A percentile compares a stretch with the other conserved stretches of the same genome.
Conservation (phyloP, 2,113 vertebrate genomes). For the Narcine bancroftii region DNA sequence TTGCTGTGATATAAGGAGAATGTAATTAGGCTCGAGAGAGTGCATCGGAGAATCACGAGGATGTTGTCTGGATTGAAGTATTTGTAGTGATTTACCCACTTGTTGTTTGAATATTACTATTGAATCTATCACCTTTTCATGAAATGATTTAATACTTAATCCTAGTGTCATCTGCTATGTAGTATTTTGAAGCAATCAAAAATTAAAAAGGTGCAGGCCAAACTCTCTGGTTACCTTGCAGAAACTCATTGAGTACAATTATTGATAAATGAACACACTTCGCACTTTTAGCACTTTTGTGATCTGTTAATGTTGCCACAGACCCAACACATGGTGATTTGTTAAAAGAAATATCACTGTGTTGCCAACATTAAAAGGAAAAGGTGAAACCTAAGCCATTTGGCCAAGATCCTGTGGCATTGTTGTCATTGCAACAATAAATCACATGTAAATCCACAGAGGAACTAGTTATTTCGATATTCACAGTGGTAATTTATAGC, state of each 20-base stretch:
- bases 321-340: not conserved
- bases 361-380: not conserved
- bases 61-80: too few relatives aligned
- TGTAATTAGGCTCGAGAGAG: too few relatives aligned
- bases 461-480: slow-evolving; percentile 15
- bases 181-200: not conserved
- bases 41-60: too few relatives aligned
- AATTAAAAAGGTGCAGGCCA: not conserved
- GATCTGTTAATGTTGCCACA: not conserved
- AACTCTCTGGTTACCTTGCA: not conserved
- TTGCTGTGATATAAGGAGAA: too few relatives aligned
- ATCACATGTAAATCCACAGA: not conserved
- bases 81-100: too few relatives aligned
- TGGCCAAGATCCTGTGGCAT: not conserved
- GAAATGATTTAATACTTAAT: not conserved
- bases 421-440: not conserved
- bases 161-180: not conserved
- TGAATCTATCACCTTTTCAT: not conserved
- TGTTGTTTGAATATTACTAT: not conserved
- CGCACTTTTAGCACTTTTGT: not conserved
- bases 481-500: slow-evolving; percentile 23
- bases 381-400: not conserved
- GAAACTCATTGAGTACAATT: not conserved
- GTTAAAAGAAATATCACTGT: not conserved
- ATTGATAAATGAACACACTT: not conserved